These are phyloP conservation scores for Ianthella basta DNA, from an alignment of 37 sponge, comb jelly and placozoan species.

Conservation along the genomic window DNA sequence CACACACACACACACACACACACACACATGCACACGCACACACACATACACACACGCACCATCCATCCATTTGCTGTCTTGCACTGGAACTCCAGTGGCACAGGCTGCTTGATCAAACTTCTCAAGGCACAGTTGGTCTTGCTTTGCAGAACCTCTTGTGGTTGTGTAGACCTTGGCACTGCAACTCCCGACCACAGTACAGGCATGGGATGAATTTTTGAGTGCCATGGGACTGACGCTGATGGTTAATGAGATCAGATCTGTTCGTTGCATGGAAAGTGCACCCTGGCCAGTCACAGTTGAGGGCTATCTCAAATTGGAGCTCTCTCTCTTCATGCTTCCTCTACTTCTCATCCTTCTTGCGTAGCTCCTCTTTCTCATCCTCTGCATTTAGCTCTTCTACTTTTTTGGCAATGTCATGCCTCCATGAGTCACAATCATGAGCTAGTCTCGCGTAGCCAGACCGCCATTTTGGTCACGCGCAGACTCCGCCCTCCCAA, in stretches of 20 bases:
- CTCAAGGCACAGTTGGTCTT: neutral
- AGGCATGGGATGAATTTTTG: neutral
- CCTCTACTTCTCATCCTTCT: neutral
- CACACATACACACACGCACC: no score
- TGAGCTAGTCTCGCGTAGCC: neutral
- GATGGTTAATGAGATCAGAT: neutral
- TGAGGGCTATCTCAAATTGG: neutral
- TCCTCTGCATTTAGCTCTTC: neutral
- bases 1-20: no score
- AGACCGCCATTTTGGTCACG: neutral
- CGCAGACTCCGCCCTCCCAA: no score
- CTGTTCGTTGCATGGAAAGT: neutral
- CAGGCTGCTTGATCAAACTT: neutral
- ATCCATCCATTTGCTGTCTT: constrained; percentile 15
- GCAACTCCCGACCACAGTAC: neutral
- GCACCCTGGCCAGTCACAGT: neutral
- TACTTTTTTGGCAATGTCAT: neutral
- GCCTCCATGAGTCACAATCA: neutral
- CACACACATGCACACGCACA: no score
- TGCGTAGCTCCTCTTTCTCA: neutral
- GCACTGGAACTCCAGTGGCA: neutral
- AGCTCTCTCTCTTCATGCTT: neutral
- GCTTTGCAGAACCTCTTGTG: constrained; percentile 1
- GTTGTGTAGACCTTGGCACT: neutral
- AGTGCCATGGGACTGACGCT: neutral